These are phyloP conservation scores for Eidolon helvum DNA, from an alignment of 2,113 vertebrate species.

Conservation along the genomic window DNA sequence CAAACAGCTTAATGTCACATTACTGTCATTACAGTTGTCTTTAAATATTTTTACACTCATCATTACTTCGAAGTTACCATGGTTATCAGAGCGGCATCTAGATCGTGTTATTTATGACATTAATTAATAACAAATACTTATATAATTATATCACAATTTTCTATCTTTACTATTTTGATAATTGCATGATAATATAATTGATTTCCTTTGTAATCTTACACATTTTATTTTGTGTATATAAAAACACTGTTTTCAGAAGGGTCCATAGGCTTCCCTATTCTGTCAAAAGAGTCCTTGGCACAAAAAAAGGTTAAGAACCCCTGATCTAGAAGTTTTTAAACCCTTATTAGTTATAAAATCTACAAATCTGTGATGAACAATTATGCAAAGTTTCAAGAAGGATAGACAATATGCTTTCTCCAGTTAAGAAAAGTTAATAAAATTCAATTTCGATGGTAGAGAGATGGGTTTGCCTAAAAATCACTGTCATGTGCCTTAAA, in stretches of 20 bases:
- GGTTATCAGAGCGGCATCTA: not conserved
- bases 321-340: slow-evolving; percentile 22
- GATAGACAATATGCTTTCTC: not conserved
- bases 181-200: not conserved
- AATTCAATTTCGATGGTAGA: not conserved
- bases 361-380: slow-evolving; percentile 8
- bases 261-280: not conserved
- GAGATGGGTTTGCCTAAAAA: slow-evolving; percentile 31
- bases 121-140: slow-evolving; percentile 33
- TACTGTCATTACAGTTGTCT: not conserved
- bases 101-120: not conserved
- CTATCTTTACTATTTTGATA: not conserved
- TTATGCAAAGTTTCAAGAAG: not conserved
- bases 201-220: not conserved
- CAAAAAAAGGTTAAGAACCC: not conserved
- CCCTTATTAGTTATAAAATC: not conserved
- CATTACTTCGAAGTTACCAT: slow-evolving; percentile 1
- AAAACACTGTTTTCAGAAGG: not conserved
- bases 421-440: not conserved
- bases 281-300: not conserved
- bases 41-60: slow-evolving; percentile 18
- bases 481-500: not conserved
- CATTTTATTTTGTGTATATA: not conserved
- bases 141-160: not conserved
- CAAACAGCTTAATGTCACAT: not conserved